Percentiles rank a stretch among this genome's conserved stretches.
phyloP scores from a whole-genome alignment of 1,140 invertebrate species.

The Parasteatoda tepidariorum region DNA sequence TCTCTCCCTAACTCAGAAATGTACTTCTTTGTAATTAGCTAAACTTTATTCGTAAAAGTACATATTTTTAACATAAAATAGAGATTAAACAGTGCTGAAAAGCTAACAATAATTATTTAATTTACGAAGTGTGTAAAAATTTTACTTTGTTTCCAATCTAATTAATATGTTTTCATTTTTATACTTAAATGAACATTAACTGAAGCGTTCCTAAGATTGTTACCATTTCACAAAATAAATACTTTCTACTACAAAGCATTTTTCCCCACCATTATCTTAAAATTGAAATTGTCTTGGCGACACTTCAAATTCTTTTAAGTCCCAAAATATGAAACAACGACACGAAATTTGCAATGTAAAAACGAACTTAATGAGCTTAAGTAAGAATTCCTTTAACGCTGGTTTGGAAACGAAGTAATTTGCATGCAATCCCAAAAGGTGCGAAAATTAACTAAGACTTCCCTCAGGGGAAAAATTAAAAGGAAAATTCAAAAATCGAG shows the following conservation, averaged over 20 bases:
- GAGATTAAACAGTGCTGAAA: too few relatives aligned
- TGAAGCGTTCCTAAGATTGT: too few relatives aligned
- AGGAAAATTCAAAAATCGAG: conserved; percentile 36
- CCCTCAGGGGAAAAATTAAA: conserved; percentile 17
- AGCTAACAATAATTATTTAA: too few relatives aligned
- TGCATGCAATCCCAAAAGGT: conserved; percentile 44
- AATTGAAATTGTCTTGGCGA: background rate
- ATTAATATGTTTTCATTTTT: too few relatives aligned
- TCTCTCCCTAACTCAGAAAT: too few relatives aligned
- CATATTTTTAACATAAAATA: too few relatives aligned
- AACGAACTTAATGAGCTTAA: background rate
- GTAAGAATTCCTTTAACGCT: conserved; percentile 21
- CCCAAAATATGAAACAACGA: conserved; percentile 5
- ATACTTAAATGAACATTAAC: too few relatives aligned
- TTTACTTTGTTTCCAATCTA: too few relatives aligned
- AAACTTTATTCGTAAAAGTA: too few relatives aligned
- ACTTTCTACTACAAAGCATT: background rate
- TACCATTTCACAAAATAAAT: too few relatives aligned
- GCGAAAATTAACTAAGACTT: conserved; percentile 38
- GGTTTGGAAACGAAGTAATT: conserved; percentile 45
- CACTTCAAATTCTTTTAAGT: background rate
- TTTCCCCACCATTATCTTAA: background rate
- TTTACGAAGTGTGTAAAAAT: too few relatives aligned
- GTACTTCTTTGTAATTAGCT: too few relatives aligned
- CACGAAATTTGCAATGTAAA: conserved; percentile 17